These are phyloP conservation scores for Xylocampa areola DNA, from an alignment of 2,888 invertebrate species.

Conservation along the genomic window DNA sequence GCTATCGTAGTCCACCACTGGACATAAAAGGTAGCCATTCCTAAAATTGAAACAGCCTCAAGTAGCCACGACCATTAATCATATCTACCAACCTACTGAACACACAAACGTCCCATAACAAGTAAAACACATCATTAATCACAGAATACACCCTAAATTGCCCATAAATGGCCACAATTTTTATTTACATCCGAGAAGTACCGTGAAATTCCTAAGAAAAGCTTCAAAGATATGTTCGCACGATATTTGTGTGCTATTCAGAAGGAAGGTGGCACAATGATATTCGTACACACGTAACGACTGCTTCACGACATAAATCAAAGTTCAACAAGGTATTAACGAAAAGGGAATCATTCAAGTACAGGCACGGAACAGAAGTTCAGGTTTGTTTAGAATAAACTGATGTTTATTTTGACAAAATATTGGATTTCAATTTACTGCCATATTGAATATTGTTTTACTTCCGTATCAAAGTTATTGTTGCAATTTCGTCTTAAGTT, in stretches of 20 bases:
- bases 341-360: conserved; percentile 41
- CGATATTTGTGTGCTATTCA: conserved; percentile 67
- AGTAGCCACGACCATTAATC: conserved; percentile 65
- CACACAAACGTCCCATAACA: conserved; percentile 58
- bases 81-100: no score
- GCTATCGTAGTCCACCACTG: no score
- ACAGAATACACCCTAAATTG: conserved; percentile 75
- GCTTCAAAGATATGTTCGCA: conserved; percentile 73
- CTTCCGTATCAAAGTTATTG: no score
- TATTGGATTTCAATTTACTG: no score
- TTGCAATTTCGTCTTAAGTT: no score
- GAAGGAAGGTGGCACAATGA: conserved; percentile 48
- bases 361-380: conserved; percentile 31
- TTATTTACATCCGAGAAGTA: conserved; percentile 69
- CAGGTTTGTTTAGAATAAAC: conserved; percentile 6
- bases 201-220: conserved; percentile 77
- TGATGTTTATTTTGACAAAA: neutral
- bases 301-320: conserved; percentile 81
- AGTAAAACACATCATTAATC: conserved; percentile 80
- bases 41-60: conserved; percentile 11
- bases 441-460: no score
- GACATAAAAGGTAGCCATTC: no score
- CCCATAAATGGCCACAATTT: conserved; percentile 87
- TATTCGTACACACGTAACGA: conserved; percentile 63
- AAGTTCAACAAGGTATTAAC: conserved; percentile 82